Conservation (phyloP, 2,888 invertebrate genomes). For the Thera obeliscata region DNA sequence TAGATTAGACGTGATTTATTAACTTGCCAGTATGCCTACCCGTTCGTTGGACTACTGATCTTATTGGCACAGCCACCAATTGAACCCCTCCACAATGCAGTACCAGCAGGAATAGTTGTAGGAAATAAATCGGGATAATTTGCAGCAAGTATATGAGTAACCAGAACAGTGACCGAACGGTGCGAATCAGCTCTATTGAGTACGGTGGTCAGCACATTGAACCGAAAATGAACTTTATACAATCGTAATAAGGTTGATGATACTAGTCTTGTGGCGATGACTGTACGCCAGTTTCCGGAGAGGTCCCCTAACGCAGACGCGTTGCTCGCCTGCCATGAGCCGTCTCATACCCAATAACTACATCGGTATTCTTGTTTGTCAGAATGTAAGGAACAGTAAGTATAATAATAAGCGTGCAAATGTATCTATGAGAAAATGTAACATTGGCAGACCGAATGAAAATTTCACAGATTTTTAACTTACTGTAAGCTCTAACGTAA, state of each 20-base stretch:
- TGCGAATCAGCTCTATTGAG: conserved; percentile 78
- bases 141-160: conserved; percentile 56
- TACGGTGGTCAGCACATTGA: conserved; percentile 47
- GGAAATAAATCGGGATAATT: conserved; percentile 44
- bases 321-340: conserved; percentile 51
- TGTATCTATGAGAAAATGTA: neutral
- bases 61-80: neutral
- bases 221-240: conserved; percentile 26
- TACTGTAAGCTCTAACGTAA: neutral
- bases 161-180: conserved; percentile 81
- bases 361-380: conserved; percentile 17
- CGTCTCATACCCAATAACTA: conserved; percentile 44
- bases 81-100: neutral
- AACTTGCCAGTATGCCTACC: neutral
- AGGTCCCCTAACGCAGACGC: conserved; percentile 70
- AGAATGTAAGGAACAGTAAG: conserved; percentile 9
- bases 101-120: conserved; percentile 26
- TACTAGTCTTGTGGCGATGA: conserved; percentile 34
- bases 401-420: neutral
- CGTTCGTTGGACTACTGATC: neutral
- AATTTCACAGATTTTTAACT: neutral
- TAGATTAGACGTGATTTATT: too few relatives aligned
- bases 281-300: conserved; percentile 73
- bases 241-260: conserved; percentile 34
- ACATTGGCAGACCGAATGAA: neutral